These are phyloP conservation scores for Octonoba sinensis DNA, from an alignment of 2,888 invertebrate genomes.

Conservation along the genomic window DNA sequence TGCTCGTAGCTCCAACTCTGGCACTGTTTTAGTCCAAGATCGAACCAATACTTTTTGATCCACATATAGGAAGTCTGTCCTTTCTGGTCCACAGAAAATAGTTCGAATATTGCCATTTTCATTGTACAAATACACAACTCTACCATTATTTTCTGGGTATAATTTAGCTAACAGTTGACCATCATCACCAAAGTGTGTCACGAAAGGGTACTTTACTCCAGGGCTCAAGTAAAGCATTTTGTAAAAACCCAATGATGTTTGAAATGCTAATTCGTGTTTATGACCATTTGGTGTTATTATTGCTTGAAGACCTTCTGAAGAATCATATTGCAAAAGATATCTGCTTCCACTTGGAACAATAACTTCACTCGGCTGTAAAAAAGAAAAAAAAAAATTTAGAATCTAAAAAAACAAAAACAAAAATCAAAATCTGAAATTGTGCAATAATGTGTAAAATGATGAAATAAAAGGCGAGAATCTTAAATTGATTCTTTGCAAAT, in stretches of 20 bases:
- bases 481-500: neutral
- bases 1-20: constrained; percentile 67
- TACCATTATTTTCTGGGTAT: constrained; percentile 90
- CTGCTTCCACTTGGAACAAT: constrained; percentile 89
- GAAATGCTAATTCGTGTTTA: constrained; percentile 89
- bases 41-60: constrained; percentile 68
- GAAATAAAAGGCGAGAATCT: too few relatives aligned
- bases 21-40: constrained; percentile 67
- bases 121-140: constrained; percentile 89
- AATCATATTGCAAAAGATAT: constrained; percentile 84
- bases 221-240: constrained; percentile 88
- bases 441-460: neutral
- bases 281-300: constrained; percentile 90
- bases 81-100: constrained; percentile 70
- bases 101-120: constrained; percentile 81
- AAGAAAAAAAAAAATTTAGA: constrained; percentile 24
- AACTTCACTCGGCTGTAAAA: constrained; percentile 82
- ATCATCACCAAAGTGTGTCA: constrained; percentile 91
- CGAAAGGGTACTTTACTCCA: constrained; percentile 78
- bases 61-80: constrained; percentile 68
- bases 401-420: neutral
- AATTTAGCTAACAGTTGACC: constrained; percentile 87
- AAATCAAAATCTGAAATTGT: neutral
- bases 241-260: constrained; percentile 90
- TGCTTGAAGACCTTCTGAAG: constrained; percentile 85